These are phyloP conservation scores for Philhelius pedissequus DNA, from an alignment of 2,888 invertebrate genomes.

Conservation along the genomic window DNA sequence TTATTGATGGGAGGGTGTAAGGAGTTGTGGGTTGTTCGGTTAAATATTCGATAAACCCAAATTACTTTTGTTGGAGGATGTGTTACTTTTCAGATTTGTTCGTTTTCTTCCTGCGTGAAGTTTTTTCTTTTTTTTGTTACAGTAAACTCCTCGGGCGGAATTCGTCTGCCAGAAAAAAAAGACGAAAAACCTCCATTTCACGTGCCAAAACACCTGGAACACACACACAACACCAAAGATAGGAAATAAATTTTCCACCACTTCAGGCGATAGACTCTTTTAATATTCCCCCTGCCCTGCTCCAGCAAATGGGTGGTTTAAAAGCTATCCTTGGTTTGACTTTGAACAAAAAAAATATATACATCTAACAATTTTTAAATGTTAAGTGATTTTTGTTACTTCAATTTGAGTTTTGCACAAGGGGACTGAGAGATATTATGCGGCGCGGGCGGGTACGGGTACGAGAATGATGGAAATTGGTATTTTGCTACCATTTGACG, in stretches of 20 bases:
- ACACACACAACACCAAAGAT: conserved; percentile 18
- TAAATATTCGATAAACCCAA: conserved; percentile 51
- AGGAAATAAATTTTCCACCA: conserved; percentile 54
- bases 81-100: neutral
- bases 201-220: conserved; percentile 20
- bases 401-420: conserved; percentile 51
- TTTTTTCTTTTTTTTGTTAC: neutral
- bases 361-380: conserved; percentile 42
- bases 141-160: neutral
- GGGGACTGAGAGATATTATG: neutral
- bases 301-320: conserved; percentile 19
- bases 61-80: conserved; percentile 58
- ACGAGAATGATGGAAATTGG: conserved; percentile 55
- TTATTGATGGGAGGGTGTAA: neutral
- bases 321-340: conserved; percentile 35
- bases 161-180: neutral
- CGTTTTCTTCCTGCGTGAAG: neutral
- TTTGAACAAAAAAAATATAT: neutral
- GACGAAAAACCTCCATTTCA: conserved; percentile 44
- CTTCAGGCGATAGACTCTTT: conserved; percentile 50
- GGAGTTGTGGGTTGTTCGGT: neutral
- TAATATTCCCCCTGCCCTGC: neutral
- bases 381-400: conserved; percentile 68
- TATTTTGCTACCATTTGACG: conserved; percentile 64
- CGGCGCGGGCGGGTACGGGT: neutral